These are phyloP conservation scores for Drosophila elegans DNA, from an alignment of 1,140 invertebrate genomes.

Conservation along the genomic window DNA sequence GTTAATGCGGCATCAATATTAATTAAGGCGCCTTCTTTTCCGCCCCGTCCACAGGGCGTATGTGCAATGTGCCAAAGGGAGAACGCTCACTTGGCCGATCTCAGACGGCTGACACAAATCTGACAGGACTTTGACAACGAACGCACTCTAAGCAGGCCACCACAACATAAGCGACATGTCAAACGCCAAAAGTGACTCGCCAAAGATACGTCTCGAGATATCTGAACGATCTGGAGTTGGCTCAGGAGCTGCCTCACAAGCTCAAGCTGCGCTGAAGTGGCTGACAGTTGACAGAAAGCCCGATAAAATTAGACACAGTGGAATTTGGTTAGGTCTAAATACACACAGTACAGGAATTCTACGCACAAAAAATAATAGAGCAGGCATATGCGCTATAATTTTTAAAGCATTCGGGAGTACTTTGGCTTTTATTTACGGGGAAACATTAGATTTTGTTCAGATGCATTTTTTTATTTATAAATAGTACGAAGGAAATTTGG, in stretches of 20 bases:
- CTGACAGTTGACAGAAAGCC: constrained; percentile 53
- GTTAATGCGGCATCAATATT: constrained; percentile 80
- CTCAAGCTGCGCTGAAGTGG: constrained; percentile 15
- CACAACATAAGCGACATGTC: constrained; percentile 81
- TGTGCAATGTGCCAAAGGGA: constrained; percentile 50
- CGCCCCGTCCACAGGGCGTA: constrained; percentile 29
- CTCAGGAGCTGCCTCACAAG: background rate
- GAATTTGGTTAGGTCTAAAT: constrained; percentile 5
- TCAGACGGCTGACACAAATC: constrained; percentile 66
- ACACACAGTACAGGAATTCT: background rate
- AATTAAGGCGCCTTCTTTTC: constrained; percentile 51
- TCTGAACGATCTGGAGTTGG: constrained; percentile 38
- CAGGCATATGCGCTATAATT: too few species aligned
- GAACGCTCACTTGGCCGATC: constrained; percentile 26
- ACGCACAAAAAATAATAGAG: background rate
- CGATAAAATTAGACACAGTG: constrained; percentile 35
- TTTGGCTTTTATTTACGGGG: too few species aligned
- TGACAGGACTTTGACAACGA: constrained; percentile 78
- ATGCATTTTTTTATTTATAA: too few species aligned
- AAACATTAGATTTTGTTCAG: too few species aligned
- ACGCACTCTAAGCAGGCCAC: constrained; percentile 76
- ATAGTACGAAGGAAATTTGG: too few species aligned
- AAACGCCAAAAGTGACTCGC: constrained; percentile 73
- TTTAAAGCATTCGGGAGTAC: too few species aligned
- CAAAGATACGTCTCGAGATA: constrained; percentile 74